These are phyloP conservation scores for Oreohelix idahoensis DNA, from an alignment of 1,140 invertebrate species.

Conservation along the genomic window DNA sequence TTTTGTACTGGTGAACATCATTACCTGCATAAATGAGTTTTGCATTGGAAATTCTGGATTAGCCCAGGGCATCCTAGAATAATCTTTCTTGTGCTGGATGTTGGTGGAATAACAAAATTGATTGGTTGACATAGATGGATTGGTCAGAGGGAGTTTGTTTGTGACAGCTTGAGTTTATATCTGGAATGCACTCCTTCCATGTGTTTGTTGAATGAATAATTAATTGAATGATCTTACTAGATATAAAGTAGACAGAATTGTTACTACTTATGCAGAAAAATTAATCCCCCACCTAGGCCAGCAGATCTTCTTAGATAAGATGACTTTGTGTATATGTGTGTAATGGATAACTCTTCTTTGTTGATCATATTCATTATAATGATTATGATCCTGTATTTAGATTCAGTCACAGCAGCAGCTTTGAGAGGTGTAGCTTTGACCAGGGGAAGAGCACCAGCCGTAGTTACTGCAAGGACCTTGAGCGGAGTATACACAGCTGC, in stretches of 20 bases:
- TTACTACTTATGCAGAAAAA: not conserved
- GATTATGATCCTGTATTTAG: not conserved
- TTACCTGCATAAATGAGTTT: slow-evolving; percentile 18
- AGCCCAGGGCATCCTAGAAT: slow-evolving; percentile 27
- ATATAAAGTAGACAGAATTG: not conserved
- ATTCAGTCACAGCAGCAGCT: slow-evolving; percentile 77
- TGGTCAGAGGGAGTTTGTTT: not conserved
- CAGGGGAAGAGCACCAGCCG: slow-evolving; percentile 79
- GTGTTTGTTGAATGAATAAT: slow-evolving; percentile 7
- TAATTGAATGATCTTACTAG: slow-evolving; percentile 3
- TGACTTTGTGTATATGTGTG: not conserved
- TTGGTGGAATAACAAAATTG: slow-evolving; percentile 22
- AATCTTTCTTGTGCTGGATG: slow-evolving; percentile 17
- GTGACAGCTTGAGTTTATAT: not conserved
- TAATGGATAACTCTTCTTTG: not conserved
- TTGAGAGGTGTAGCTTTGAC: slow-evolving; percentile 81
- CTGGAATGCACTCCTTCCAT: slow-evolving; percentile 20
- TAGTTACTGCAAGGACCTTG: slow-evolving; percentile 79
- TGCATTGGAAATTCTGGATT: slow-evolving; percentile 22
- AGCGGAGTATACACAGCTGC: slow-evolving; percentile 76
- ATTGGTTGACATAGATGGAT: slow-evolving; percentile 17
- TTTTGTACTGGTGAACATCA: slow-evolving; percentile 18
- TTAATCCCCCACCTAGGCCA: too few relatives aligned
- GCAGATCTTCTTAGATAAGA: too few relatives aligned
- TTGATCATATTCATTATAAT: not conserved